Evolutionary conservation across 1,140 invertebrate species (phyloP).

Genomic region (Polyergus mexicanus): DNA sequence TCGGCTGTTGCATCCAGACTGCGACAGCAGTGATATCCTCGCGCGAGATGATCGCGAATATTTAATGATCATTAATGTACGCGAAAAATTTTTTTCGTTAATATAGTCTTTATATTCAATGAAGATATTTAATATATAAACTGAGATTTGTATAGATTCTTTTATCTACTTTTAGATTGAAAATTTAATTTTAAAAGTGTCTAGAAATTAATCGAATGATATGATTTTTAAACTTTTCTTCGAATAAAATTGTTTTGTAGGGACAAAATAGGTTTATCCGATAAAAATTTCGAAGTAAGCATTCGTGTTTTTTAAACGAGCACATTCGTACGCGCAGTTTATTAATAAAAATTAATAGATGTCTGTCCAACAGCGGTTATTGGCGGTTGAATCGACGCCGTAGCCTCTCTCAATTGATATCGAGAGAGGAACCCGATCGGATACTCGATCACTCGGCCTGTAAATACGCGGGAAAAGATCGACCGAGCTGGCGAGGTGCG

Average conservation of each 20-base stretch:
- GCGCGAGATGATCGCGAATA: neutral
- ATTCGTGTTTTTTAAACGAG: neutral
- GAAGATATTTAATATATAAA: neutral
- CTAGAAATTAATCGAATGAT: neutral
- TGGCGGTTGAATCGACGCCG: neutral
- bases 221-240: neutral
- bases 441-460: neutral
- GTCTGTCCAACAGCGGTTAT: neutral
- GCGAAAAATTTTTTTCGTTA: neutral
- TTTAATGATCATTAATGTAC: neutral
- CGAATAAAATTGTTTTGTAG: neutral
- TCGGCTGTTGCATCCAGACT: neutral
- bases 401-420: neutral
- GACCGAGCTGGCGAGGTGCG: neutral
- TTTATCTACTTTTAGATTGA: neutral
- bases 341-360: neutral
- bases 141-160: neutral
- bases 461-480: neutral
- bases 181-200: neutral
- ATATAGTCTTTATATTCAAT: neutral
- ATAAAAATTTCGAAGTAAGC: neutral
- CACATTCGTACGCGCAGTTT: neutral
- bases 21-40: constrained; percentile 1
- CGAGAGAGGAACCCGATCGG: neutral
- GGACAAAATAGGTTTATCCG: neutral